Evolutionary conservation across 1,140 invertebrate species (phyloP).

Genomic region (Diachasma alloeum): DNA sequence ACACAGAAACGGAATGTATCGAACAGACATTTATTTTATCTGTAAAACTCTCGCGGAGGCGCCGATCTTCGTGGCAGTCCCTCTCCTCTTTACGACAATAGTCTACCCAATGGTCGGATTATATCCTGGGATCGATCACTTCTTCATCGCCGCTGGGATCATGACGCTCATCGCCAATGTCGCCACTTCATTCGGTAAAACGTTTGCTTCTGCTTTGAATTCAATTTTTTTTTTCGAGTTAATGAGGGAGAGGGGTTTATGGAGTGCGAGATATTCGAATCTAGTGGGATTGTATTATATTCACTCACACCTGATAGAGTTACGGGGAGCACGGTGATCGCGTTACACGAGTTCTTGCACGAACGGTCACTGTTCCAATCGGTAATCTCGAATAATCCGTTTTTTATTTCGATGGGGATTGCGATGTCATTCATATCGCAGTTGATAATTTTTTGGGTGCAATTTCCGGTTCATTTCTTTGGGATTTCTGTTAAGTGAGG

Average conservation of each 20-base stretch:
- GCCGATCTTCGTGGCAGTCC: slow-evolving; percentile 82
- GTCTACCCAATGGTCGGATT: slow-evolving; percentile 90
- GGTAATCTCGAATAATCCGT: slow-evolving; percentile 1
- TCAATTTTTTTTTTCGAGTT: slow-evolving; percentile 11
- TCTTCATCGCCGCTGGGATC: slow-evolving; percentile 78
- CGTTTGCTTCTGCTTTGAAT: not conserved
- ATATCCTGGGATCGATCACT: slow-evolving; percentile 75
- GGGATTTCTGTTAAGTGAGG: too few relatives aligned
- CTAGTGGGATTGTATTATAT: slow-evolving; percentile 20
- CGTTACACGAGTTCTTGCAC: slow-evolving; percentile 11
- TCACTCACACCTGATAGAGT: slow-evolving; percentile 36
- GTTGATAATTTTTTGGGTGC: too few relatives aligned
- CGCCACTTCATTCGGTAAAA: slow-evolving; percentile 88
- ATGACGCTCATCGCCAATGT: slow-evolving; percentile 88
- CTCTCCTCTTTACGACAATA: slow-evolving; percentile 84
- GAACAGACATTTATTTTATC: slow-evolving; percentile 92
- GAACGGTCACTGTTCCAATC: slow-evolving; percentile 2
- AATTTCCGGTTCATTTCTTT: too few relatives aligned
- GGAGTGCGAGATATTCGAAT: not conserved
- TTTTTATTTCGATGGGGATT: not conserved
- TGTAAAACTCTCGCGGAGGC: slow-evolving; percentile 90
- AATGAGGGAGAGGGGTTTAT: not conserved
- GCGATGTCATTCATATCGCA: too few relatives aligned
- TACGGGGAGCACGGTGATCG: slow-evolving; percentile 27
- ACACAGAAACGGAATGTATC: slow-evolving; percentile 90